Base-by-base conservation (phyloP, 1,140 invertebrate genomes). In the Zaprionus tsacasi region DNA sequence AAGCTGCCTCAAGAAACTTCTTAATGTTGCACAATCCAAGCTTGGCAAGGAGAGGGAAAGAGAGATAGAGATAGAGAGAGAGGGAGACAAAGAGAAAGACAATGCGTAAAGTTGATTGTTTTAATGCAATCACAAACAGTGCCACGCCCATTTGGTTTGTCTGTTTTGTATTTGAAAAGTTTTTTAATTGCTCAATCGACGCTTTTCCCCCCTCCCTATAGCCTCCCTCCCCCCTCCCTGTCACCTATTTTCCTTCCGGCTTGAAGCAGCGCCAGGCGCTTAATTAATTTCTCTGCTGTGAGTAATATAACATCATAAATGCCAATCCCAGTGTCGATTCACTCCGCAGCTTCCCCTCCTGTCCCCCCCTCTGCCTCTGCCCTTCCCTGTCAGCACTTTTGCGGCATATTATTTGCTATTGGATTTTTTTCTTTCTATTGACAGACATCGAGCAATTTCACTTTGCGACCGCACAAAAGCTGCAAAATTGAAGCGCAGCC, bases 391-490 rank as follows among this genome's bases (percentile, higher is more conserved):
- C 55, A 69, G 64, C 82, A 77, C 58, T 85, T 83, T 73, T 79
- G 77, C 70, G 59, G 77, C 74, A 74, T 78, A 85, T 81, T 85
- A 85, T 85, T 83, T 83, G 81, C 81, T 45, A 80, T 85, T 85
- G 73, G 72, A 58, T 68, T 71, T 77, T 76, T 83, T 81, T 21
- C 2, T 21, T 21, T 21, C 21, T 81, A 85, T 85, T 85, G 81
- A 81, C 81, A 86, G 82, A 86, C 78, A 66, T 82, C 70, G 66
- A 68, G 82, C 80, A 86, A 86, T 86, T 86, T 86, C 82, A 82
- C 82, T 86, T 70, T 86, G 82, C 70, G 82, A 82, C 86, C 54
- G 64, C 72, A 59, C 48, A 72, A 59, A 72, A 25, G 59, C 59
- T 35, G 35, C 59, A 50, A 52, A 50, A 71, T 33, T 52, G 11